Base-by-base conservation (phyloP, 2,888 invertebrate species). In the Apeira syringaria region DNA sequence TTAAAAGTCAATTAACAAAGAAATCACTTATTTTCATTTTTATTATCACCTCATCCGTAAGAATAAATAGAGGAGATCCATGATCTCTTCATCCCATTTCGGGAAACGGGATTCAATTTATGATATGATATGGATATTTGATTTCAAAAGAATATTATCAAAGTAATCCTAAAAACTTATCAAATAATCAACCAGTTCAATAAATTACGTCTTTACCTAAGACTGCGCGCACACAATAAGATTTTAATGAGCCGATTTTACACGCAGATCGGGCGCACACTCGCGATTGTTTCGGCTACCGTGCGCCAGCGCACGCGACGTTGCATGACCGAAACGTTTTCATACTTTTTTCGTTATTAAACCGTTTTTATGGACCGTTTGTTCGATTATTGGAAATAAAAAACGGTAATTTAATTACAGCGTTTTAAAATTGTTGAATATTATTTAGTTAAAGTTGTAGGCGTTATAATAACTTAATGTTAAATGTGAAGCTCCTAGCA, bases 301-400 rank as follows among this genome's bases (percentile, higher is more conserved):
- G 77, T 70, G 61, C 67, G 68, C 67, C 10, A 18, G 58, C 64
- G 73, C 84, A 87, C 85, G 85, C 87, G 70, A 87, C 74, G 70
- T 88, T 73, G 88, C 88, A 83, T 88, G 88, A 68, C 71, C 42
- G 53, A 53, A 33, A 42, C 40, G 46, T 54, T 61, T 64, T 69
- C 61, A 11, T 18, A 11, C 30, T 40, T 43, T 48, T 50, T 48
- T 26, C 27, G 30, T 36, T 62, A 45, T 48, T 59, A 34, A 15
- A 33, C 13, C 38, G 40, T 61, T 64, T 66, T 68, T 45, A 45
- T 31, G 34, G 39, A 26, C 39, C 39, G 39, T 30, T 27, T 39
- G 39, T 39, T 45, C 45, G 45, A 45, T 45, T 45, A 45, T 39
- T 45, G 38, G 30, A 13, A 35, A 30, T 45, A 39, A 45, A 38